phyloP scores from a whole-genome alignment of 2,888 invertebrate species.

The Abrostola triplasia region DNA sequence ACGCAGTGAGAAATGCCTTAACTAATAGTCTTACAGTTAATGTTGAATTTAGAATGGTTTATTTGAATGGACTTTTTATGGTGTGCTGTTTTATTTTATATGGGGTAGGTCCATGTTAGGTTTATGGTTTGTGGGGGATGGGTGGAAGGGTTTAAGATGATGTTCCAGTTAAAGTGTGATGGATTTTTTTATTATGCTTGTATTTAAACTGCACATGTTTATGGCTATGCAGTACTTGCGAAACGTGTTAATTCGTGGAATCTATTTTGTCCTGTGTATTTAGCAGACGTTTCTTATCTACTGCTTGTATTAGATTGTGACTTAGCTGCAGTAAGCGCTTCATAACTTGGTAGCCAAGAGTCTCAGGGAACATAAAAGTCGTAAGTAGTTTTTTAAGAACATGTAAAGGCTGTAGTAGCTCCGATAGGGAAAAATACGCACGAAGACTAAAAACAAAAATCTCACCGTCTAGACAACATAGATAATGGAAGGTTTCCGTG shows the following conservation, averaged over 20 bases:
- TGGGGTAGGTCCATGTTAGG: not conserved
- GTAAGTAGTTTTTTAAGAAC: no score
- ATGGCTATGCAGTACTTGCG: no score
- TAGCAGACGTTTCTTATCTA: no score
- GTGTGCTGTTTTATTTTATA: constrained; percentile 33
- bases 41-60: constrained; percentile 57
- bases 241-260: no score
- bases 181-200: no score
- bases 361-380: no score
- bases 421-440: not conserved
- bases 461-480: constrained; percentile 18
- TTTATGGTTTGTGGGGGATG: constrained; percentile 18
- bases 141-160: constrained; percentile 14
- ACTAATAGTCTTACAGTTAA: constrained; percentile 60
- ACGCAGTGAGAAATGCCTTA: constrained; percentile 57
- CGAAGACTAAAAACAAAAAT: not conserved
- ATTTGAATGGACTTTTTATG: constrained; percentile 51
- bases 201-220: no score
- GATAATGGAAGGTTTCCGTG: constrained; percentile 29
- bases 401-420: not conserved
- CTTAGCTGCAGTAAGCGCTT: no score
- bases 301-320: no score
- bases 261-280: no score
- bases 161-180: not conserved
- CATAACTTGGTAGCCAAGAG: no score